Conservation (phyloP, 2,888 invertebrate species). For the Odiellus spinosus region DNA sequence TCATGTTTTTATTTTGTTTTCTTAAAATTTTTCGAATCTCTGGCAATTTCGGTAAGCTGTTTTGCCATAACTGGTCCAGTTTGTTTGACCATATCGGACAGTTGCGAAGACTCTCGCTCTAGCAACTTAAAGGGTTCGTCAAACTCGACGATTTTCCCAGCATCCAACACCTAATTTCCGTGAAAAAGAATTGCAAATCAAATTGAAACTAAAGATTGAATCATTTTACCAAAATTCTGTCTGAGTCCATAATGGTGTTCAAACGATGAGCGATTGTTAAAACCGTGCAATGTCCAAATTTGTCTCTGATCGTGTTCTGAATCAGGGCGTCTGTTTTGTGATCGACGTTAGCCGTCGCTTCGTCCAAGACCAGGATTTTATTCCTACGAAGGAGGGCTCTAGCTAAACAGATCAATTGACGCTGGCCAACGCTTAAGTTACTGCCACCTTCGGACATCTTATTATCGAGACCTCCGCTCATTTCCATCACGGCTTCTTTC, state of each 20-base stretch:
- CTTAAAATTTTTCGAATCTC: too few relatives aligned
- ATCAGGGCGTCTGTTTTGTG: conserved; percentile 47
- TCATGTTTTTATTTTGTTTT: too few relatives aligned
- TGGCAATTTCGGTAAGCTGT: too few relatives aligned
- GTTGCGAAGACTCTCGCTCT: conserved; percentile 24
- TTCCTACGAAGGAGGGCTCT: conserved; percentile 70
- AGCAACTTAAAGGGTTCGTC: conserved; percentile 51
- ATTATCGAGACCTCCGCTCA: conserved; percentile 49
- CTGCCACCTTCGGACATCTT: conserved; percentile 54
- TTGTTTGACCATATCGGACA: conserved; percentile 32
- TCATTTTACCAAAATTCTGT: conserved; percentile 58
- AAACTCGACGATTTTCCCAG: conserved; percentile 57
- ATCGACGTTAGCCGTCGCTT: conserved; percentile 86
- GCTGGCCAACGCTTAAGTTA: conserved; percentile 75
- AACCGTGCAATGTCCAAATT: conserved; percentile 50
- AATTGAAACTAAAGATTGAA: too few relatives aligned
- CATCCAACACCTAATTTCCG: conserved; percentile 58
- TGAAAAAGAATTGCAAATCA: too few relatives aligned
- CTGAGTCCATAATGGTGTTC: conserved; percentile 84
- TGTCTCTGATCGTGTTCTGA: conserved; percentile 61
- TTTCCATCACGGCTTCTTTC: conserved; percentile 45
- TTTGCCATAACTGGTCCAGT: conserved; percentile 30
- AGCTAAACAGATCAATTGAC: conserved; percentile 75
- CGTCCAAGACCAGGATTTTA: conserved; percentile 69
- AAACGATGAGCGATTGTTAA: conserved; percentile 38